Conservation (phyloP, 2,797 vertebrate genomes). For the Liparis tanakae region DNA sequence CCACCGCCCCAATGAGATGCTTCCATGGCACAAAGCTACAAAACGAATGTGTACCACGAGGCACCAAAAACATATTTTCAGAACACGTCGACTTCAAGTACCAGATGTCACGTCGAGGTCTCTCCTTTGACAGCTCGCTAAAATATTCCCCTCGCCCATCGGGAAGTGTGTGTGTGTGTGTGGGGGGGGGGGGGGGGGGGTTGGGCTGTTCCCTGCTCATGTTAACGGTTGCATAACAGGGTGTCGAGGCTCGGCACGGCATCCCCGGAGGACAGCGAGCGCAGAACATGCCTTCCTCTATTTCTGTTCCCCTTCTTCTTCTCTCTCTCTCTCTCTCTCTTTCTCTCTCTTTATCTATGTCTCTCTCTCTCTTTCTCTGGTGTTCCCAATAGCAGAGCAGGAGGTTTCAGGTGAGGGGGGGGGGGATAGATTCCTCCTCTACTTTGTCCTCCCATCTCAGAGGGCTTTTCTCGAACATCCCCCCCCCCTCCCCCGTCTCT, state of each 20-base stretch:
- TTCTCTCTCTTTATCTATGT: too few species aligned
- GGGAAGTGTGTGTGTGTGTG: too few species aligned
- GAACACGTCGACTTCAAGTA: neutral
- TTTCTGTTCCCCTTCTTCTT: constrained; percentile 28
- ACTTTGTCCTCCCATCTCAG: constrained; percentile 53
- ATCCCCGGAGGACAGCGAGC: constrained; percentile 3
- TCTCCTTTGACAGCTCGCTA: constrained; percentile 17
- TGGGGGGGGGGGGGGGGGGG: neutral
- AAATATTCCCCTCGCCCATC: neutral
- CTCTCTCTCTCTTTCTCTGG: neutral
- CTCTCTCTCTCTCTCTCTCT: neutral
- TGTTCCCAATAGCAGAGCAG: constrained; percentile 31
- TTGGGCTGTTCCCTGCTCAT: constrained; percentile 37
- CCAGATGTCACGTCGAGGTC: constrained; percentile 9
- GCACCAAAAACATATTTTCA: neutral
- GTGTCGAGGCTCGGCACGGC: neutral
- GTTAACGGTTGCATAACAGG: constrained; percentile 49
- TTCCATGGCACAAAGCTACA: constrained; percentile 1
- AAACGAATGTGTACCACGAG: neutral
- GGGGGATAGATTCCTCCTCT: neutral
- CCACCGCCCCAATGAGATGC: neutral
- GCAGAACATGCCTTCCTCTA: constrained; percentile 39
- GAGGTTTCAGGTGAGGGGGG: constrained; percentile 31
- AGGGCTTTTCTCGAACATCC: constrained; percentile 62
- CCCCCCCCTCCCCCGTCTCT: constrained; percentile 1